Evolutionary conservation across 2,797 vertebrate species (phyloP).

Genomic region (Sebastes nivosus): DNA sequence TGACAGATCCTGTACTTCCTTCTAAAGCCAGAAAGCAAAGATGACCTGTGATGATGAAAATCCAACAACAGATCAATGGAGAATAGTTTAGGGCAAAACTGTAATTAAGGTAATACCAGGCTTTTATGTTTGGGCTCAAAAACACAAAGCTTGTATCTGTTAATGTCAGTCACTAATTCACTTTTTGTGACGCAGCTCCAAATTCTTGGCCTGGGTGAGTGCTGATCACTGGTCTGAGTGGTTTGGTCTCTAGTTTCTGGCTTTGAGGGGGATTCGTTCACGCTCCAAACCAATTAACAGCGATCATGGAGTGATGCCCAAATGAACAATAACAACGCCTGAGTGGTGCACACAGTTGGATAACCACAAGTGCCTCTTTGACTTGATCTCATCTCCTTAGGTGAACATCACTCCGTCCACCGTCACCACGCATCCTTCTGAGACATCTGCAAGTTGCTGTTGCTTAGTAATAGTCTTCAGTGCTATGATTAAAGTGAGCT

Average conservation of each 20-base stretch:
- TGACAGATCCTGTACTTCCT: not conserved
- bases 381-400: constrained; percentile 10
- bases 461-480: constrained; percentile 86
- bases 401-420: constrained; percentile 23
- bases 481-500: constrained; percentile 82
- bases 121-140: not conserved
- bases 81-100: not conserved
- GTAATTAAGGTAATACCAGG: not conserved
- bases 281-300: not conserved
- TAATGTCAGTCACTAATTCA: not conserved
- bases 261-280: not conserved
- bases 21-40: not conserved
- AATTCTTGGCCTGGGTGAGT: no score
- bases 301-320: not conserved
- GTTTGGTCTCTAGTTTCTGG: not conserved
- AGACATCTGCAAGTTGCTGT: constrained; percentile 80
- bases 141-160: not conserved
- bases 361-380: constrained; percentile 14
- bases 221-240: not conserved
- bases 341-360: not conserved
- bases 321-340: not conserved
- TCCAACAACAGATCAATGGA: not conserved
- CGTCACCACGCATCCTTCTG: constrained; percentile 53
- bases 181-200: not conserved
- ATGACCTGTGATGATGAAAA: not conserved